phyloP scores from a whole-genome alignment of 2,888 invertebrate species.

The Azorinus chamasolen region DNA sequence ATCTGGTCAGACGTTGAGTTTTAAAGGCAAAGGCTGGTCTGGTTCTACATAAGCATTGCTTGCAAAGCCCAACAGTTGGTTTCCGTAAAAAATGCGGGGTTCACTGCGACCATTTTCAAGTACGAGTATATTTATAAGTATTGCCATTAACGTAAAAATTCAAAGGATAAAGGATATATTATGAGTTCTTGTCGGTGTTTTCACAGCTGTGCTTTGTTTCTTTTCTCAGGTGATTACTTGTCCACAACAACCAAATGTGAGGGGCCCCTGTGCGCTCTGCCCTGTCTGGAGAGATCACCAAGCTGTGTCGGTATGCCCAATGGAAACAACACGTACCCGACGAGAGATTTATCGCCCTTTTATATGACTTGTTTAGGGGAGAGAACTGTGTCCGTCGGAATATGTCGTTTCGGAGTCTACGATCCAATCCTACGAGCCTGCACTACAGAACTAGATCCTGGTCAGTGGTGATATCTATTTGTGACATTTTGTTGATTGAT shows the following conservation, averaged over 20 bases:
- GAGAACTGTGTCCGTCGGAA: constrained; percentile 71
- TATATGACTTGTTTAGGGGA: constrained; percentile 73
- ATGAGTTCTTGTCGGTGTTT: too few relatives aligned
- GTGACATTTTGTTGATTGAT: too few relatives aligned
- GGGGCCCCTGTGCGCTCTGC: constrained; percentile 67
- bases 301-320: constrained; percentile 69
- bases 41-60: too few relatives aligned
- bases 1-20: too few relatives aligned
- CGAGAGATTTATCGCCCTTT: constrained; percentile 70
- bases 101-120: too few relatives aligned
- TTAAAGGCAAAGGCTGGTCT: too few relatives aligned
- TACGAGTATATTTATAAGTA: too few relatives aligned
- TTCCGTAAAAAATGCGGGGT: too few relatives aligned
- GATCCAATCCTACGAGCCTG: constrained; percentile 66
- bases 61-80: too few relatives aligned
- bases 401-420: constrained; percentile 71
- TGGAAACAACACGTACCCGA: constrained; percentile 73
- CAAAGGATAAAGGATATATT: too few relatives aligned
- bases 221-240: constrained; percentile 67
- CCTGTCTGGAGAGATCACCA: constrained; percentile 70
- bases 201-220: too few relatives aligned
- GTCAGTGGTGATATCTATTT: constrained; percentile 43
- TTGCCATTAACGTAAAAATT: too few relatives aligned
- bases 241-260: constrained; percentile 66
- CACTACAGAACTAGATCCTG: constrained; percentile 68